These are phyloP conservation scores for Scortum barcoo DNA, from an alignment of 2,113 vertebrate species.

Conservation along the genomic window DNA sequence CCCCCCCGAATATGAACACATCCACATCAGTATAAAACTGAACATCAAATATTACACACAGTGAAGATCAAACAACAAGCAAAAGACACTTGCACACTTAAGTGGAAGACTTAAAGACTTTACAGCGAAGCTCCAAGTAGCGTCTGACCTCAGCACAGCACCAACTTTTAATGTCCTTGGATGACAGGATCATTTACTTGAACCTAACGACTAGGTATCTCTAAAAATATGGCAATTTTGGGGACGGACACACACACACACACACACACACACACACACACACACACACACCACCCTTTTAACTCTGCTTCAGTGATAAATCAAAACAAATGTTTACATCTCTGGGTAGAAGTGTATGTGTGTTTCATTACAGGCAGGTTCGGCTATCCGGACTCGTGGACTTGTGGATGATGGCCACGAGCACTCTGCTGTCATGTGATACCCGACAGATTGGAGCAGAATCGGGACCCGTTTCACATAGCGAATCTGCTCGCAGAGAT, in stretches of 20 bases:
- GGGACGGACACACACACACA: too few species aligned
- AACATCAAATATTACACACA: neutral
- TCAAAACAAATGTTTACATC: conserved; percentile 23
- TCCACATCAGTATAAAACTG: neutral
- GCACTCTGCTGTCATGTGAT: conserved; percentile 45
- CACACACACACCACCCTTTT: neutral
- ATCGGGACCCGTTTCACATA: conserved; percentile 40
- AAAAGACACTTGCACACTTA: neutral
- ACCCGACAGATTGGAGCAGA: conserved; percentile 18
- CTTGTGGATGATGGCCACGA: conserved; percentile 29
- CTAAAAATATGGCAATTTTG: neutral
- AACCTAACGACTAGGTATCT: neutral
- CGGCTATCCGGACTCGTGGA: conserved; percentile 27
- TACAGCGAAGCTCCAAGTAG: neutral
- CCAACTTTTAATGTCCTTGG: neutral
- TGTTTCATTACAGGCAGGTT: conserved; percentile 32
- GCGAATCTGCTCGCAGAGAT: conserved; percentile 20
- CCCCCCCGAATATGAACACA: neutral
- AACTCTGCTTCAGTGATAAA: neutral
- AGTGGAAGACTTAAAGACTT: neutral
- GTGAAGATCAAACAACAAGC: neutral
- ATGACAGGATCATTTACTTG: neutral
- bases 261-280: neutral
- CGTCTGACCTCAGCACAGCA: neutral
- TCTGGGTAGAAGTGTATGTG: too few species aligned